phyloP scores from a whole-genome alignment of 2,888 invertebrate genomes.

The Sesamia inferens region DNA sequence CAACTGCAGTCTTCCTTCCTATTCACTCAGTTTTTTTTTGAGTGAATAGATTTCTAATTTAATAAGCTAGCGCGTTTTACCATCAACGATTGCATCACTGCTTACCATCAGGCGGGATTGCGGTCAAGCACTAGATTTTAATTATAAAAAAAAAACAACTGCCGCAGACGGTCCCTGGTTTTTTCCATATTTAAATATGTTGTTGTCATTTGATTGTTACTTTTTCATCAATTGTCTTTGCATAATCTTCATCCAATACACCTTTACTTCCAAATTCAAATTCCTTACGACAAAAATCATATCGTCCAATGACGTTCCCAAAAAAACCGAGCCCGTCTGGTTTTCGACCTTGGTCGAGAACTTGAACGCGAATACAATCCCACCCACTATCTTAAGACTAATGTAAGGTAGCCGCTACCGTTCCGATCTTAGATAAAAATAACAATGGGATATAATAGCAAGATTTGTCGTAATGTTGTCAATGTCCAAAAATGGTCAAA shows the following conservation, averaged over 20 bases:
- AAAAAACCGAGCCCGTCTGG: constrained; percentile 40
- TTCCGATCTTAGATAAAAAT: constrained; percentile 58
- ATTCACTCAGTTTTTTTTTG: too few relatives aligned
- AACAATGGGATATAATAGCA: constrained; percentile 65
- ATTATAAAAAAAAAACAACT: not conserved
- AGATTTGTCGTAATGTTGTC: constrained; percentile 43
- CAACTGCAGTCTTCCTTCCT: too few relatives aligned
- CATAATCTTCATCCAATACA: not conserved
- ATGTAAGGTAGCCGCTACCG: constrained; percentile 40
- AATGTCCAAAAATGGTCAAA: constrained; percentile 52
- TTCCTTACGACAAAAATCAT: constrained; percentile 1
- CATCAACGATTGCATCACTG: too few relatives aligned
- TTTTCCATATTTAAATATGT: not conserved
- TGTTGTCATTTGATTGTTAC: not conserved
- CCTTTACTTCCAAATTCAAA: not conserved
- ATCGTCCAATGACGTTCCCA: constrained; percentile 11
- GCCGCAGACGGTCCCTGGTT: not conserved
- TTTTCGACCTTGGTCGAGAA: constrained; percentile 67
- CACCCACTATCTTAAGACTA: constrained; percentile 62
- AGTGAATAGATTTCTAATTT: too few relatives aligned
- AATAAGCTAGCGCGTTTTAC: too few relatives aligned
- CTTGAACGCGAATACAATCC: constrained; percentile 62
- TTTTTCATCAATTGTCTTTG: not conserved
- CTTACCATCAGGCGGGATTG: too few relatives aligned
- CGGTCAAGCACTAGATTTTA: too few relatives aligned